A percentile compares a stretch with the other conserved stretches of the same genome.
phyloP scores from a whole-genome alignment of 2,797 vertebrate genomes.

The Ispidina lecontei region DNA sequence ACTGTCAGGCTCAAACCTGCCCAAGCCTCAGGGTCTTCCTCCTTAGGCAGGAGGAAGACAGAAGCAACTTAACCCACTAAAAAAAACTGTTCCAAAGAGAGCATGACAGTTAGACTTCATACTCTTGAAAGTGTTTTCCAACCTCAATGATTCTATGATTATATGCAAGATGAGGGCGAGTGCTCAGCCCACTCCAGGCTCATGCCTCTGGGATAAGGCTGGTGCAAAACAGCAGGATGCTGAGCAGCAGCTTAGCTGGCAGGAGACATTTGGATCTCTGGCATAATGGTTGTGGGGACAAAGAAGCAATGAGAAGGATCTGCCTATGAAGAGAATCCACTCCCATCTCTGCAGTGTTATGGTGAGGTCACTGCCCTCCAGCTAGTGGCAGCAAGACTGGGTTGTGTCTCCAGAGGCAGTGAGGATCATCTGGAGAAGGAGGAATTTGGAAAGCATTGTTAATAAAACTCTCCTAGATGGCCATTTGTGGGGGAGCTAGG shows the following conservation, averaged over 20 bases:
- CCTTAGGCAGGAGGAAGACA: not conserved
- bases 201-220: not conserved
- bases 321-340: accelerated
- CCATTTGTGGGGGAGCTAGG: not conserved
- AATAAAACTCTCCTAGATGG: not conserved
- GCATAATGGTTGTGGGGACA: not conserved
- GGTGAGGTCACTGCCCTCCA: not conserved
- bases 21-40: not conserved
- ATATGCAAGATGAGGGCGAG: not conserved
- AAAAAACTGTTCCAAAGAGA: not conserved
- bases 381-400: not conserved
- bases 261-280: not conserved
- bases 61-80: not conserved
- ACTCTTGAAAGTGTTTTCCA: too few relatives aligned
- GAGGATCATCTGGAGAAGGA: not conserved
- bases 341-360: not conserved
- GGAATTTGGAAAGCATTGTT: not conserved
- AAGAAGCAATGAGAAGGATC: accelerated
- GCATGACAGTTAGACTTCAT: too few relatives aligned
- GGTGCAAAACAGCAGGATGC: accelerated
- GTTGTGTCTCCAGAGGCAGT: not conserved
- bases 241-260: not conserved
- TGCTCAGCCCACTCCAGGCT: not conserved
- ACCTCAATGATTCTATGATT: too few relatives aligned
- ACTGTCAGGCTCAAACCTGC: not conserved